Conservation (phyloP, 2,113 vertebrate genomes). For the Addax nasomaculatus region DNA sequence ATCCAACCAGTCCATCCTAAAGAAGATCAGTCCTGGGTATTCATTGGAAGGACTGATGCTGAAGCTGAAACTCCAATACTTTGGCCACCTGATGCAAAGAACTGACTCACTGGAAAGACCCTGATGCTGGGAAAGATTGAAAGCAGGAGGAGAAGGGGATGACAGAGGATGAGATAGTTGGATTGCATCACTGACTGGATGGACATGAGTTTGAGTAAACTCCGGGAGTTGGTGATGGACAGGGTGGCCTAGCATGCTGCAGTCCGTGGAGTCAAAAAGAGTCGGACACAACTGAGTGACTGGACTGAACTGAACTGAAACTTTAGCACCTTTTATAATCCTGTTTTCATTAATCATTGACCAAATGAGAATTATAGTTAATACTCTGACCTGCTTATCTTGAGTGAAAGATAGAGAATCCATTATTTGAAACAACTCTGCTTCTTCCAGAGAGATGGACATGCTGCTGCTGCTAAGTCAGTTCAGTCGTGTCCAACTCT, state of each 20-base stretch:
- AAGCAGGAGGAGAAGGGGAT: not conserved
- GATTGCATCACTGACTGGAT: not conserved
- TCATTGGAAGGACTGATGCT: too few relatives aligned
- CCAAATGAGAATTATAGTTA: not conserved
- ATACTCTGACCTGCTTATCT: not conserved
- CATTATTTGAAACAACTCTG: not conserved
- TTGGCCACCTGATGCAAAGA: not conserved
- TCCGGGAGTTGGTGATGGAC: not conserved
- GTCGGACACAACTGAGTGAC: rapidly evolving
- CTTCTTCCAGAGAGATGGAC: not conserved
- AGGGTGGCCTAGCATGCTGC: not conserved
- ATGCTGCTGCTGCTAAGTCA: too few relatives aligned
- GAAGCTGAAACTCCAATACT: too few relatives aligned
- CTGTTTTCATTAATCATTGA: not conserved
- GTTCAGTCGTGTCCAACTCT: too few relatives aligned
- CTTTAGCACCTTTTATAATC: not conserved
- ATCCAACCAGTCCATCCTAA: too few relatives aligned
- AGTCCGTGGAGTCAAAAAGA: rapidly evolving
- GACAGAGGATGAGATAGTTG: not conserved
- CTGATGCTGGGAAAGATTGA: not conserved
- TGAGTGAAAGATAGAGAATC: not conserved
- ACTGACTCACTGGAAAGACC: not conserved
- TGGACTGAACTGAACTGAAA: not conserved
- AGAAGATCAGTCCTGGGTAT: too few relatives aligned
- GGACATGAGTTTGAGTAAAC: not conserved